Conservation (phyloP, 2,797 vertebrate species). For the Phyllotis vaccarum region DNA sequence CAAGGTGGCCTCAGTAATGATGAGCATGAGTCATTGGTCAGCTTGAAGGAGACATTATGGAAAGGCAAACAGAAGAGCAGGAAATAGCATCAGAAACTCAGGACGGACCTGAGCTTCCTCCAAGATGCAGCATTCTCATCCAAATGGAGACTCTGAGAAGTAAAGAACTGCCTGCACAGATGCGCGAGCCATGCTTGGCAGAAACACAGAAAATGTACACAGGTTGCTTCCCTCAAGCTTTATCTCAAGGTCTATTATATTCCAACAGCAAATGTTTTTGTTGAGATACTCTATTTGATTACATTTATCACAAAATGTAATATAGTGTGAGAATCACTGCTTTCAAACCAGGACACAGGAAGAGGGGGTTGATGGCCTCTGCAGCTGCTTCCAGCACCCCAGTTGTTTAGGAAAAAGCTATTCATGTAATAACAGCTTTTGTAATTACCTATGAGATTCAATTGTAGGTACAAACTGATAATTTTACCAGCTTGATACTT, state of each 20-base stretch:
- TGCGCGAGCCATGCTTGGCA: too few species aligned
- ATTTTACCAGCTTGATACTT: not conserved
- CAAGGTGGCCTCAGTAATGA: not conserved
- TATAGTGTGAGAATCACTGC: not conserved
- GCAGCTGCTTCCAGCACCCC: not conserved
- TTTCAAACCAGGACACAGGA: not conserved
- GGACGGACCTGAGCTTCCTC: not conserved
- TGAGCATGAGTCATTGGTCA: fast-evolving
- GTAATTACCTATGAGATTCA: not conserved
- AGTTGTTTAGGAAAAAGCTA: not conserved
- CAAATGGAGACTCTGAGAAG: not conserved
- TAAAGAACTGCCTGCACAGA: fast-evolving
- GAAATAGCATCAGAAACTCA: too few species aligned
- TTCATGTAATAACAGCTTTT: not conserved
- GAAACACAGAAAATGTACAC: fast-evolving
- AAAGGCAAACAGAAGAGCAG: not conserved
- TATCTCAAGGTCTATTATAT: not conserved
- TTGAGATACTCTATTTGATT: not conserved
- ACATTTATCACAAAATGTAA: not conserved
- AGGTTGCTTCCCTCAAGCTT: not conserved
- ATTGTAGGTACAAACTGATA: not conserved
- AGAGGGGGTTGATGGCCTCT: not conserved
- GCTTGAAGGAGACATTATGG: not conserved
- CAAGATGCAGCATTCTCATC: not conserved
- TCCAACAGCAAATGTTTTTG: not conserved